Conservation (phyloP, 2,888 invertebrate species). For the Caenorhabditis drosophilae region DNA sequence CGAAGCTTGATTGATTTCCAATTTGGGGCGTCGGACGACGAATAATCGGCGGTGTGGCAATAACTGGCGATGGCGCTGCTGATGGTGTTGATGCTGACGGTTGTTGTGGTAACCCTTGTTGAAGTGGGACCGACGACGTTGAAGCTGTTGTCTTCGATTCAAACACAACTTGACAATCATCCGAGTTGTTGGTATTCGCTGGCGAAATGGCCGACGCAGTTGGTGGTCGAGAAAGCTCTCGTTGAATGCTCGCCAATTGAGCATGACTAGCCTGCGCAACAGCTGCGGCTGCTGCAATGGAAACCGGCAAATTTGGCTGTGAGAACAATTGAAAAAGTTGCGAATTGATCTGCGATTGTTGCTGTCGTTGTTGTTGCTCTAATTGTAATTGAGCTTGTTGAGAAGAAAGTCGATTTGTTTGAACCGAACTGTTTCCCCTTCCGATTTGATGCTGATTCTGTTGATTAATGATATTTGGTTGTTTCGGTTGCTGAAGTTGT, state of each 20-base stretch:
- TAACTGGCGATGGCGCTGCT: neutral
- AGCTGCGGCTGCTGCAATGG: too few species aligned
- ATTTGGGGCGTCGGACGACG: neutral
- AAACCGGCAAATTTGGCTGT: too few species aligned
- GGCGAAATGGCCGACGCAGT: neutral
- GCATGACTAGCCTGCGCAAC: too few species aligned
- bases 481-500: neutral
- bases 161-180: constrained; percentile 2
- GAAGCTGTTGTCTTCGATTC: too few species aligned
- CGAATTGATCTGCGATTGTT: too few species aligned
- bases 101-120: too few species aligned
- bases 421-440: too few species aligned
- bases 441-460: too few species aligned
- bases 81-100: neutral
- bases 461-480: too few species aligned
- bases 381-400: constrained; percentile 5
- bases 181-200: neutral
- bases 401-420: neutral
- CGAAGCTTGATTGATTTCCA: neutral
- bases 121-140: too few species aligned
- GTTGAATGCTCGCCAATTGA: too few species aligned
- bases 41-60: neutral
- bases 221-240: neutral
- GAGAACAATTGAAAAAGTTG: too few species aligned
- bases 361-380: constrained; percentile 4